Evolutionary conservation across 2,888 invertebrate species (phyloP).

Genomic region (Hymenopus coronatus): DNA sequence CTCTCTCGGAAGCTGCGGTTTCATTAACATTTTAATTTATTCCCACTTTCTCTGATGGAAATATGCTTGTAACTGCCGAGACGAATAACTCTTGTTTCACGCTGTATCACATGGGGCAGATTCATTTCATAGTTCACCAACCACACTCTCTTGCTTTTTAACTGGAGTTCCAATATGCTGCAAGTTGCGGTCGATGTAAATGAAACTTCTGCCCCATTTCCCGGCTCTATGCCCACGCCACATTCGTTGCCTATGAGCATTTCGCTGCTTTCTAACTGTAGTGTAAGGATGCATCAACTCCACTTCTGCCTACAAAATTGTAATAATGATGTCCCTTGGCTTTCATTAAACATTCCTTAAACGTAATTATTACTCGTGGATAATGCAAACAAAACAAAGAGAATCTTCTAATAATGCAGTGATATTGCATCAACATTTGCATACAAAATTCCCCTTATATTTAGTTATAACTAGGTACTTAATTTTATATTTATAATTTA

Average conservation of each 20-base stretch:
- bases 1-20: background rate
- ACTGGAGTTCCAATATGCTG: background rate
- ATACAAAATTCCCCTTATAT: too few species aligned
- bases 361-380: background rate
- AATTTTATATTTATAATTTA: too few species aligned
- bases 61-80: background rate
- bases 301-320: background rate
- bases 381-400: too few species aligned
- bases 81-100: background rate
- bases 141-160: background rate
- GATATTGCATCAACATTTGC: too few species aligned
- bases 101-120: background rate
- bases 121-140: background rate
- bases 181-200: background rate
- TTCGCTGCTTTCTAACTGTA: background rate
- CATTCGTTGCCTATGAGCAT: background rate
- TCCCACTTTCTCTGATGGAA: background rate
- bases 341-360: background rate
- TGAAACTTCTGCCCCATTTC: background rate
- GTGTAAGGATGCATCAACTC: background rate
- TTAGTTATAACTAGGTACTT: too few species aligned
- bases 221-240: background rate
- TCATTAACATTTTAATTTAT: background rate
- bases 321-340: background rate
- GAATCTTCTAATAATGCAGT: too few species aligned